Conservation (phyloP, 2,888 invertebrate species). For the Adineta ricciae region DNA sequence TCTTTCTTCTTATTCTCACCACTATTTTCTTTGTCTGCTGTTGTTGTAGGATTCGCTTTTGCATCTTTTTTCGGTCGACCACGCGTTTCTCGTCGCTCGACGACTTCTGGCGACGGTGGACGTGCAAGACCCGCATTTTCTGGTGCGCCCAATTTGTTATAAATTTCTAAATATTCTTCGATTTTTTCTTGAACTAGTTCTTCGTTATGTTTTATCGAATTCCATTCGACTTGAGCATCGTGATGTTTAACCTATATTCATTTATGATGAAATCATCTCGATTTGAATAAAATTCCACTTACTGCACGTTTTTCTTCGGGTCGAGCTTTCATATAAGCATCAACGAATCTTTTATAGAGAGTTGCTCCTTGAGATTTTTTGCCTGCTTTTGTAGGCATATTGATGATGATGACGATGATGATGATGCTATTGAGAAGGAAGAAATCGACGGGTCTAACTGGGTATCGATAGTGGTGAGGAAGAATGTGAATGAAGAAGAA, state of each 20-base stretch:
- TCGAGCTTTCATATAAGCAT: not conserved
- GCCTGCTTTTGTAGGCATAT: not conserved
- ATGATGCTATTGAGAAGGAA: too few relatives aligned
- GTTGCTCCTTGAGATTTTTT: not conserved
- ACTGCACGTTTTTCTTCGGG: not conserved
- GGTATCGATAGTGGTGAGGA: not conserved
- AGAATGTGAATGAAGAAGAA: not conserved
- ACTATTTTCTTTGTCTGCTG: not conserved
- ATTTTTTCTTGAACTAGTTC: conserved; percentile 21
- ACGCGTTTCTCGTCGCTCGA: not conserved
- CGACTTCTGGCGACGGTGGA: not conserved
- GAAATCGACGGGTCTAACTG: not conserved
- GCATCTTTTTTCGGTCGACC: not conserved
- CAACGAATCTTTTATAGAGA: not conserved
- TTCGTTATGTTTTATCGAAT: not conserved
- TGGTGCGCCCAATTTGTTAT: not conserved
- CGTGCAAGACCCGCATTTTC: not conserved
- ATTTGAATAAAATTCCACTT: not conserved
- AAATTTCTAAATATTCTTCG: conserved; percentile 8
- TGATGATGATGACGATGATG: not conserved
- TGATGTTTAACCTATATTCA: conserved; percentile 7
- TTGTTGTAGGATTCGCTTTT: not conserved
- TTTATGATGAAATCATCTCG: not conserved
- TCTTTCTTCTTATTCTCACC: not conserved
- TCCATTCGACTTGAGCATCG: conserved; percentile 10